Conservation (phyloP, 2,888 invertebrate species). For the Mycalesis mineus region DNA sequence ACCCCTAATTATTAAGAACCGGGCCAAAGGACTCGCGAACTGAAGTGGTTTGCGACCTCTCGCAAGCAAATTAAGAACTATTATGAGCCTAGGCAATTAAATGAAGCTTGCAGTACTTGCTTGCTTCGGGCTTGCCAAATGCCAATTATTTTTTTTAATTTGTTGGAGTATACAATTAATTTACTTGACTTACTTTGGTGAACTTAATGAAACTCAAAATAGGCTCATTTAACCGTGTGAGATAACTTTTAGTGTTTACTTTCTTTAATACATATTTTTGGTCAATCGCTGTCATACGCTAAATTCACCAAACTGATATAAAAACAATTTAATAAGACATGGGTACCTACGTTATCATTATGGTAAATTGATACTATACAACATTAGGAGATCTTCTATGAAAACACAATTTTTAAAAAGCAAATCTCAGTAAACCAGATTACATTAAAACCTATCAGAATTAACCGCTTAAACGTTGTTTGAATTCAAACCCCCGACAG, state of each 20-base stretch:
- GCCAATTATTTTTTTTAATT: slow-evolving; percentile 20
- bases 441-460: too few species aligned
- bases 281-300: too few species aligned
- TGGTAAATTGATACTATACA: too few species aligned
- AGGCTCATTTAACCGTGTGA: too few species aligned
- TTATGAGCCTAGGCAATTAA: slow-evolving; percentile 24
- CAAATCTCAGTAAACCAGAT: too few species aligned
- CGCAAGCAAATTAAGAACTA: slow-evolving; percentile 32
- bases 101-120: background rate
- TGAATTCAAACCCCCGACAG: slow-evolving; percentile 41
- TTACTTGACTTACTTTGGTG: background rate
- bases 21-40: slow-evolving; percentile 27
- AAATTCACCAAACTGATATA: too few species aligned
- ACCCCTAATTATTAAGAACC: slow-evolving; percentile 28
- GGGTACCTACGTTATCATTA: too few species aligned
- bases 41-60: slow-evolving; percentile 27
- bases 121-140: slow-evolving; percentile 10
- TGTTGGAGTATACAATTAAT: background rate
- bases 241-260: too few species aligned
- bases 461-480: background rate
- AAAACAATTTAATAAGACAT: too few species aligned
- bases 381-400: background rate
- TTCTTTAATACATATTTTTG: too few species aligned
- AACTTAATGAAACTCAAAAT: background rate
- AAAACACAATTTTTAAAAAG: too few species aligned